These are phyloP conservation scores for Halocynthia aurantium DNA, from an alignment of 23 tunicate species.

Conservation along the genomic window DNA sequence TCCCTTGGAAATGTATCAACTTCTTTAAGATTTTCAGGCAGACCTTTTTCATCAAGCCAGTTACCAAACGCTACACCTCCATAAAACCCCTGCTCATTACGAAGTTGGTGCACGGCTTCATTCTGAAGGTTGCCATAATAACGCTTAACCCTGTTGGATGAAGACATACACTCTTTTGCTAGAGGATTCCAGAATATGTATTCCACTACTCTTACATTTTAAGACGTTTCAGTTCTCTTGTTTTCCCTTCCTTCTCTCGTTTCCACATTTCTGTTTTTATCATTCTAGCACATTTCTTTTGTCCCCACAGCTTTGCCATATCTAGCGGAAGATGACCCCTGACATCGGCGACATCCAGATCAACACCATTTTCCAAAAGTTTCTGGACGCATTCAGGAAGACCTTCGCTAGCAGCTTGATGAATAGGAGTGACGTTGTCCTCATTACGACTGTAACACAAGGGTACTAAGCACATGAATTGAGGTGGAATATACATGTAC, in stretches of 20 bases:
- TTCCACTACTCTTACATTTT: slow-evolving; percentile 11
- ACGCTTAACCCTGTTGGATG: background rate
- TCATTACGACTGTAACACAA: slow-evolving; percentile 15
- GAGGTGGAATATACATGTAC: too few species aligned
- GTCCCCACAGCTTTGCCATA: slow-evolving; percentile 66
- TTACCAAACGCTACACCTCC: slow-evolving; percentile 51
- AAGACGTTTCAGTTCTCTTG: slow-evolving; percentile 19
- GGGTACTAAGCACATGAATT: too few species aligned
- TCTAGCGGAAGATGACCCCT: slow-evolving; percentile 49
- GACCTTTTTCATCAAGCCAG: slow-evolving; percentile 71
- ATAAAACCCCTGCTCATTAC: slow-evolving; percentile 70
- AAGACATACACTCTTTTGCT: slow-evolving; percentile 1
- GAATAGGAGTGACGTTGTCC: slow-evolving; percentile 33
- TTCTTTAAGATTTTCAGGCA: slow-evolving; percentile 13
- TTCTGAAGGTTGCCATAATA: slow-evolving; percentile 32
- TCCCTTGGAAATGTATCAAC: background rate
- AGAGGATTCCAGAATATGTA: background rate
- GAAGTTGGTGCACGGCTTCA: slow-evolving; percentile 59
- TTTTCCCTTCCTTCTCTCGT: slow-evolving; percentile 18
- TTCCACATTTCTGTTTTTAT: slow-evolving; percentile 57
- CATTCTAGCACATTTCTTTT: slow-evolving; percentile 59
- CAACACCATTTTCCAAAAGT: slow-evolving; percentile 31
- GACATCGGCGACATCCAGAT: slow-evolving; percentile 22
- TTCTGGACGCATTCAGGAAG: slow-evolving; percentile 31
- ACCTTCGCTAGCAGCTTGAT: slow-evolving; percentile 82